Evolutionary conservation across 2,113 vertebrate species (phyloP).

Genomic region (Barbus barbus): DNA sequence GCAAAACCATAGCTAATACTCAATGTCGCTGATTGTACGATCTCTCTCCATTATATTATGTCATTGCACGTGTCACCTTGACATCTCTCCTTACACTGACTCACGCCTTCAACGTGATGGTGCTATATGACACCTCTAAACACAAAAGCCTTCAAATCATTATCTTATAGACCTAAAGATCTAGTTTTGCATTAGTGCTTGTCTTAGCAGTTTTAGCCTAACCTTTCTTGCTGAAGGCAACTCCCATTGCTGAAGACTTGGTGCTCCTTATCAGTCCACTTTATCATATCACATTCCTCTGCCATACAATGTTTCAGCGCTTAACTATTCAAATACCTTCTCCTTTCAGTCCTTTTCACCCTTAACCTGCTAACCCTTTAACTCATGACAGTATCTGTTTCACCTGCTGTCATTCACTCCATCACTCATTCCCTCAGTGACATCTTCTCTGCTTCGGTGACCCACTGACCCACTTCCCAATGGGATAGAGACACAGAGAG

Average conservation of each 20-base stretch:
- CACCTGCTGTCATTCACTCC: slow-evolving; percentile 44
- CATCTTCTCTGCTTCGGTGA: slow-evolving; percentile 50
- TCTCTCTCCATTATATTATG: too few relatives aligned
- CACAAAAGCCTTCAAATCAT: background rate
- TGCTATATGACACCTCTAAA: background rate
- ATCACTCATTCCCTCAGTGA: slow-evolving; percentile 56
- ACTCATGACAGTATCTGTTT: slow-evolving; percentile 41
- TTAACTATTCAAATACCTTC: background rate
- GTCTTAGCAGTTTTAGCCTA: background rate
- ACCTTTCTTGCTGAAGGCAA: background rate
- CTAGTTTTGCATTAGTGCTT: slow-evolving; percentile 8
- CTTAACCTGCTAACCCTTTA: background rate
- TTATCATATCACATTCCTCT: background rate
- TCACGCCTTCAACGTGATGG: background rate
- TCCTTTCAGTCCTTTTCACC: slow-evolving; percentile 22
- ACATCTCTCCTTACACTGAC: background rate
- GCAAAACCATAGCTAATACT: too few relatives aligned
- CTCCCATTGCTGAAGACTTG: background rate
- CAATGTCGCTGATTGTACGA: too few relatives aligned
- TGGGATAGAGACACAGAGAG: slow-evolving; percentile 8
- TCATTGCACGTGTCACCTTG: background rate
- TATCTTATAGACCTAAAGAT: background rate
- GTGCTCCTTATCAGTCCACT: background rate
- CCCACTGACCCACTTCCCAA: slow-evolving; percentile 70
- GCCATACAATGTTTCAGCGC: background rate